Evolutionary conservation across 1,140 invertebrate genomes (phyloP).

Genomic region (Tetramorium simillimum): DNA sequence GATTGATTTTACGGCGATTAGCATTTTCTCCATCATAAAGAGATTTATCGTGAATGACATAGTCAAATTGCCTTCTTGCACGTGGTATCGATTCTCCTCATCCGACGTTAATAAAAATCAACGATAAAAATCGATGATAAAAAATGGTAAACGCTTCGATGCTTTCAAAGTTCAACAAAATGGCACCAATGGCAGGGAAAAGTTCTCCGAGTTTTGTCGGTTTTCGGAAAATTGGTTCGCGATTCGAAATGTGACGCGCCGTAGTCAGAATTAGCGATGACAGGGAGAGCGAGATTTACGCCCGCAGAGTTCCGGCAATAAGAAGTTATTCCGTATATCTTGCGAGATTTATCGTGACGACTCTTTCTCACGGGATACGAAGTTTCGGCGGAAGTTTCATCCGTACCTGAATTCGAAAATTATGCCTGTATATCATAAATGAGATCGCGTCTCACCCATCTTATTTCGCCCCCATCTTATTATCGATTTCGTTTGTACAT

Average conservation of each 20-base stretch:
- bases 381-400: conserved; percentile 56
- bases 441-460: conserved; percentile 18
- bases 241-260: conserved; percentile 27
- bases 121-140: no score
- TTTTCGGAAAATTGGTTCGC: conserved; percentile 23
- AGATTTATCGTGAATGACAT: background rate
- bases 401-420: conserved; percentile 51
- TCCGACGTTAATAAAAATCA: no score
- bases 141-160: background rate
- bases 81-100: background rate
- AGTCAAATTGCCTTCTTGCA: background rate
- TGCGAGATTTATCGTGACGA: conserved; percentile 67
- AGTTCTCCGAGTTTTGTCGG: background rate
- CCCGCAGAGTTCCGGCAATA: conserved; percentile 59
- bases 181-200: background rate
- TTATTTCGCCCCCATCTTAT: background rate
- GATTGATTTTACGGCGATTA: conserved; percentile 15
- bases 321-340: conserved; percentile 72
- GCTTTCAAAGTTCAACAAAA: conserved; percentile 1
- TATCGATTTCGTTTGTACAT: background rate
- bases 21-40: background rate
- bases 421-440: conserved; percentile 47
- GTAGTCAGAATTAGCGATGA: conserved; percentile 63
- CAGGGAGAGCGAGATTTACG: conserved; percentile 60
- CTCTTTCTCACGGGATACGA: conserved; percentile 57